These are phyloP conservation scores for Isichthys henryi DNA, from an alignment of 2,113 vertebrate species.

Conservation along the genomic window DNA sequence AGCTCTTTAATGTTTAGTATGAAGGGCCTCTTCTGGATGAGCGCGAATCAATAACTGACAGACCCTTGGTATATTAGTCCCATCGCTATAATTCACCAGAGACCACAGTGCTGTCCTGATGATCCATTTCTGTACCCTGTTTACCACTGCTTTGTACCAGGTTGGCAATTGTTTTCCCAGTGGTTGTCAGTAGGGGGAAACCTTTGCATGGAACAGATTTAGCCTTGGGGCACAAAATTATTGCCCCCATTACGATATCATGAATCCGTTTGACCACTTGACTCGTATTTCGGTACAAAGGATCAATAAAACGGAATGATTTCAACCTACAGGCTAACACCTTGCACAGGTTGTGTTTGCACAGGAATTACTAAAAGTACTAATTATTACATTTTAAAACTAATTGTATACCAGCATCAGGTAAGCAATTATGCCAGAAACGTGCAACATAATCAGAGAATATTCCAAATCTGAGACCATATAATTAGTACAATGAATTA, in stretches of 20 bases:
- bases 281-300: not conserved
- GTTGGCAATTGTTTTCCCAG: not conserved
- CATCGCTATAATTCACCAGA: not conserved
- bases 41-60: not conserved
- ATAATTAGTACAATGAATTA: not conserved
- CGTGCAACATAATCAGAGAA: not conserved
- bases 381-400: not conserved
- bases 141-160: not conserved
- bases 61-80: not conserved
- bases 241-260: not conserved
- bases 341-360: not conserved
- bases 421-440: not conserved
- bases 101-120: not conserved
- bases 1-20: not conserved
- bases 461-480: not conserved
- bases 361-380: not conserved
- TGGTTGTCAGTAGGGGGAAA: constrained; percentile 19
- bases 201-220: not conserved
- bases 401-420: not conserved
- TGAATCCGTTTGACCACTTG: not conserved
- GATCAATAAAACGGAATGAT: not conserved
- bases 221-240: not conserved
- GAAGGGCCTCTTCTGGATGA: not conserved
- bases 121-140: not conserved
- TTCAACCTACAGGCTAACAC: not conserved